phyloP scores from a whole-genome alignment of 2,113 vertebrate species.

The Paralichthys olivaceus region DNA sequence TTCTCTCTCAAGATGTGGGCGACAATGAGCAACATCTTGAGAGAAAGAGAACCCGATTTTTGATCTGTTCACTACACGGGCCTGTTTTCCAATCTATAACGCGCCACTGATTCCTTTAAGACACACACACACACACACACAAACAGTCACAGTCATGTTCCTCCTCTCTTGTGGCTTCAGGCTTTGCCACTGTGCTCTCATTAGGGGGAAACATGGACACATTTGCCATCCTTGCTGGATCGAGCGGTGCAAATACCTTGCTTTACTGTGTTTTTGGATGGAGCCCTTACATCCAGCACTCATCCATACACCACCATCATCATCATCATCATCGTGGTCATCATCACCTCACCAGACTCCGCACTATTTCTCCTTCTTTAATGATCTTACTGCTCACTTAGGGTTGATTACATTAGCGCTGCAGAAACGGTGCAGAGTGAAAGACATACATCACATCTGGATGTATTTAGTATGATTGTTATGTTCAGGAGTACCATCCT shows the following conservation, averaged over 20 bases:
- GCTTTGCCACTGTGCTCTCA: conserved; percentile 41
- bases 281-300: conserved; percentile 15
- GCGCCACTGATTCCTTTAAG: conserved; percentile 15
- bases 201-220: conserved; percentile 33
- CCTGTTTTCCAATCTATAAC: conserved; percentile 41
- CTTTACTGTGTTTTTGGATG: conserved; percentile 7
- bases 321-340: conserved; percentile 24
- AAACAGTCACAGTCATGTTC: not conserved
- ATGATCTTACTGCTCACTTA: conserved; percentile 42
- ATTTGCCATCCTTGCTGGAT: conserved; percentile 36
- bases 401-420: conserved; percentile 47
- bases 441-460: conserved; percentile 39
- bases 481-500: conserved; percentile 32
- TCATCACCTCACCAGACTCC: conserved; percentile 6
- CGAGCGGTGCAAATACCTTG: conserved; percentile 11
- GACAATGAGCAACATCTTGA: conserved; percentile 27
- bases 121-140: conserved; percentile 11
- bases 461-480: conserved; percentile 27
- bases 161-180: conserved; percentile 31
- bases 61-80: conserved; percentile 20
- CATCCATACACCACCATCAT: not conserved
- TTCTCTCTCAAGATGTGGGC: conserved; percentile 15
- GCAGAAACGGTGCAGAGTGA: conserved; percentile 30
- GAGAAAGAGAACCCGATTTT: not conserved
- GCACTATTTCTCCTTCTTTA: not conserved